phyloP scores from a whole-genome alignment of 2,113 vertebrate genomes.

The Erythrolamprus reginae region DNA sequence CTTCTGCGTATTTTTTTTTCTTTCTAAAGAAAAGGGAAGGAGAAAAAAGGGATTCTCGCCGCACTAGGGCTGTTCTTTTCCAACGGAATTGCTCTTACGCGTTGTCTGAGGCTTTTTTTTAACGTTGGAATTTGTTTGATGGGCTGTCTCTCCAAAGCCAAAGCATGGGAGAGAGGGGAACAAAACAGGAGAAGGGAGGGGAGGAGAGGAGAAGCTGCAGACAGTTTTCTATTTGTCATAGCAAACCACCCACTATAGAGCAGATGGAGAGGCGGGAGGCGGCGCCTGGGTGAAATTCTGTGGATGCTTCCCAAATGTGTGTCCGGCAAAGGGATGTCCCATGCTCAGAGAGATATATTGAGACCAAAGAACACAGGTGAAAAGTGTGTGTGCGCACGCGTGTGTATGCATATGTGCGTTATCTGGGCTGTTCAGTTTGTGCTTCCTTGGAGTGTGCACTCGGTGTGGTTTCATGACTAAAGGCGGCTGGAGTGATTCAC shows the following conservation, averaged over 20 bases:
- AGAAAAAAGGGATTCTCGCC: not conserved
- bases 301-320: conserved; percentile 25
- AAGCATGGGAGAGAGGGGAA: not conserved
- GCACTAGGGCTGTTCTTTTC: not conserved
- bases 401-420: conserved; percentile 23
- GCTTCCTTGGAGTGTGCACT: conserved; percentile 39
- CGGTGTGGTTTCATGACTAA: conserved; percentile 62
- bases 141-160: not conserved
- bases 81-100: not conserved
- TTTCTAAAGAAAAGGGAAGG: not conserved
- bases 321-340: conserved; percentile 26
- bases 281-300: conserved; percentile 36
- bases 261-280: conserved; percentile 18
- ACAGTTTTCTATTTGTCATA: not conserved
- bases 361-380: conserved; percentile 49
- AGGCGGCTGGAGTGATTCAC: conserved; percentile 62
- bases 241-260: conserved; percentile 4
- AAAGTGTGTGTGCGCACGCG: not conserved
- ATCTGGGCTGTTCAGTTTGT: conserved; percentile 62
- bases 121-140: not conserved
- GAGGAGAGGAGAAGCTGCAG: not conserved
- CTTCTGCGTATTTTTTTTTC: no score
- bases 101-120: not conserved
- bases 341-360: conserved; percentile 22
- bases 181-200: not conserved